Conservation (phyloP, 2,888 invertebrate genomes). For the Epinotia brunnichana region DNA sequence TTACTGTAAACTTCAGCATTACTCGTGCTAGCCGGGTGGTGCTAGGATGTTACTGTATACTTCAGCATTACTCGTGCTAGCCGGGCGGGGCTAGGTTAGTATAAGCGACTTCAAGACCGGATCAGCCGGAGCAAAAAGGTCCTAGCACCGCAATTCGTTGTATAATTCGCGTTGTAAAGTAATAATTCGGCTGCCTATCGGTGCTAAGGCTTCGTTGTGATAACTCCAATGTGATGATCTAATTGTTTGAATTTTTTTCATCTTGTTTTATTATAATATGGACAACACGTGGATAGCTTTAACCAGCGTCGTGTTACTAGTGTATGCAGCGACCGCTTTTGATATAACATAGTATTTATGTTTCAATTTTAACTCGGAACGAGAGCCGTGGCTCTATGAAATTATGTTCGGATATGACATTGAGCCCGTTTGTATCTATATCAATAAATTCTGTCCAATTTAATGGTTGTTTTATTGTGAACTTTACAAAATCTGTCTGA, state of each 20-base stretch:
- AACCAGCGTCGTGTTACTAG: slow-evolving; percentile 59
- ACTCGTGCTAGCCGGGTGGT: slow-evolving; percentile 13
- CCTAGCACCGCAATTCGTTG: slow-evolving; percentile 53
- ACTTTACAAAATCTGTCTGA: slow-evolving; percentile 48
- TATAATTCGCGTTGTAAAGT: slow-evolving; percentile 51
- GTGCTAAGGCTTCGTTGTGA: slow-evolving; percentile 61
- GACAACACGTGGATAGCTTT: slow-evolving; percentile 69
- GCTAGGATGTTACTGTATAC: too few relatives aligned
- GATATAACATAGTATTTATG: slow-evolving; percentile 82
- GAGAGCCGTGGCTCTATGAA: slow-evolving; percentile 52
- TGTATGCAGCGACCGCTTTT: slow-evolving; percentile 73
- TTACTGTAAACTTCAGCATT: too few relatives aligned
- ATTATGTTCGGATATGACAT: slow-evolving; percentile 64
- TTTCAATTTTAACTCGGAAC: slow-evolving; percentile 73
- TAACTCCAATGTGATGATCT: slow-evolving; percentile 68
- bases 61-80: too few relatives aligned
- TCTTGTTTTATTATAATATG: slow-evolving; percentile 60
- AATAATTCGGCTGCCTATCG: slow-evolving; percentile 43
- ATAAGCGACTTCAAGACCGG: slow-evolving; percentile 49
- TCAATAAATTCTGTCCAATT: slow-evolving; percentile 81
- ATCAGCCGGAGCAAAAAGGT: slow-evolving; percentile 54
- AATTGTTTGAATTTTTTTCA: slow-evolving; percentile 58
- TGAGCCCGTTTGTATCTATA: slow-evolving; percentile 76
- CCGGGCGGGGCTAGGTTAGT: slow-evolving; percentile 31
- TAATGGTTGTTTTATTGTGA: slow-evolving; percentile 61